Conservation (phyloP, 2,888 invertebrate genomes). For the Habroteleia sp. region DNA sequence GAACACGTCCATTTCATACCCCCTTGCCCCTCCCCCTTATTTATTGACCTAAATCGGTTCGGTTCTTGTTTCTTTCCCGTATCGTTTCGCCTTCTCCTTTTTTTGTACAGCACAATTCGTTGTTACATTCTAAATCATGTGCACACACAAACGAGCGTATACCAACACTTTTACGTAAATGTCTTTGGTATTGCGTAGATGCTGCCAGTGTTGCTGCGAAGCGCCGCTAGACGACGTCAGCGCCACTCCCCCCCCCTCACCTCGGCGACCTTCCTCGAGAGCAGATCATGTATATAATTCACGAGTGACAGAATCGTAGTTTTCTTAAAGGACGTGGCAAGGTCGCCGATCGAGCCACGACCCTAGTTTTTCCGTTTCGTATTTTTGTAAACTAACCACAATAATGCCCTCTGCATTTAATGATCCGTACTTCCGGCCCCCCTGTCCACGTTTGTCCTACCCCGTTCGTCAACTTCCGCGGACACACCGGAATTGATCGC, state of each 20-base stretch:
- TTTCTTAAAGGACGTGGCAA: conserved; percentile 55
- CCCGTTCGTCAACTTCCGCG: conserved; percentile 55
- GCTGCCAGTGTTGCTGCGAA: conserved; percentile 71
- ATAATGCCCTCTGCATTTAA: conserved; percentile 48
- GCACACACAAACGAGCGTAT: conserved; percentile 16
- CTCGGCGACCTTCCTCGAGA: conserved; percentile 53
- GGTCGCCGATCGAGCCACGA: conserved; percentile 57
- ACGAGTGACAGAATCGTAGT: conserved; percentile 53
- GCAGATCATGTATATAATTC: conserved; percentile 58
- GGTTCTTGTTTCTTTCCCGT: conserved; percentile 32
- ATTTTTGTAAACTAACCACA: conserved; percentile 44
- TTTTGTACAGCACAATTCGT: conserved; percentile 55
- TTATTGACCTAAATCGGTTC: conserved; percentile 54
- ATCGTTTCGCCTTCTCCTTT: conserved; percentile 1
- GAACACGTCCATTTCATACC: conserved; percentile 66
- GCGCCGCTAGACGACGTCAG: conserved; percentile 13
- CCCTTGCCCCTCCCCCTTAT: conserved; percentile 60
- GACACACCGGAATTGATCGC: conserved; percentile 57
- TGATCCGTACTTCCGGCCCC: conserved; percentile 45
- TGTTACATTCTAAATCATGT: conserved; percentile 41
- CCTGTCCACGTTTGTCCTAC: neutral
- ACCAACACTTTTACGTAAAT: conserved; percentile 16
- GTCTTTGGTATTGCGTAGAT: conserved; percentile 73
- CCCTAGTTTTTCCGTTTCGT: conserved; percentile 51
- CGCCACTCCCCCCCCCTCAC: conserved; percentile 12